These are phyloP conservation scores for Campylorhamphus procurvoides DNA, from an alignment of 2,113 vertebrate genomes.

Conservation along the genomic window DNA sequence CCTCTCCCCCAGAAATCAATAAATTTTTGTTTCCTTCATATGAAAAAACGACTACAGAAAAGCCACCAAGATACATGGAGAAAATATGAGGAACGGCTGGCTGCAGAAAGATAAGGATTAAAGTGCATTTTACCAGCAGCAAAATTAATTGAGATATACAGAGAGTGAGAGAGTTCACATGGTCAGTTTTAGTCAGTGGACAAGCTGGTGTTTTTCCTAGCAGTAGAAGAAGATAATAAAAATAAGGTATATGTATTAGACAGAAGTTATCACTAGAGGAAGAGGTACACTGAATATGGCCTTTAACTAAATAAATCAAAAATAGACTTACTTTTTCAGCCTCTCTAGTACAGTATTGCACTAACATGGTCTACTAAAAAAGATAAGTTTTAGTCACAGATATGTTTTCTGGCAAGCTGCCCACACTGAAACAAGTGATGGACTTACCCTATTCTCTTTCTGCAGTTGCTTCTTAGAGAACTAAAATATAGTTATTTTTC, in stretches of 20 bases:
- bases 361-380: background rate
- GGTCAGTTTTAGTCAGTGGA: background rate
- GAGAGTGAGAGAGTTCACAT: background rate
- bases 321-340: background rate
- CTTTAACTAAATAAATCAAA: constrained; percentile 27
- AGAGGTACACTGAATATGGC: background rate
- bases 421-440: background rate
- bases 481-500: background rate
- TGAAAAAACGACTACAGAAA: background rate
- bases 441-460: background rate
- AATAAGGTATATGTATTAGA: background rate
- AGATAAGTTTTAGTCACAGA: background rate
- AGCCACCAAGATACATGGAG: background rate
- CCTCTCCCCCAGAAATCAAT: background rate
- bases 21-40: background rate
- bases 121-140: background rate
- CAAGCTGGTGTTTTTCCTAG: background rate
- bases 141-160: constrained; percentile 8
- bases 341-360: background rate
- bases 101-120: background rate
- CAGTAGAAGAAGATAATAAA: constrained; percentile 6
- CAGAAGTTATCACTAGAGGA: background rate
- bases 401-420: background rate
- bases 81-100: background rate
- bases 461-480: background rate